Base-by-base conservation (phyloP, 2,888 invertebrate species). In the Cinara cedri region DNA sequence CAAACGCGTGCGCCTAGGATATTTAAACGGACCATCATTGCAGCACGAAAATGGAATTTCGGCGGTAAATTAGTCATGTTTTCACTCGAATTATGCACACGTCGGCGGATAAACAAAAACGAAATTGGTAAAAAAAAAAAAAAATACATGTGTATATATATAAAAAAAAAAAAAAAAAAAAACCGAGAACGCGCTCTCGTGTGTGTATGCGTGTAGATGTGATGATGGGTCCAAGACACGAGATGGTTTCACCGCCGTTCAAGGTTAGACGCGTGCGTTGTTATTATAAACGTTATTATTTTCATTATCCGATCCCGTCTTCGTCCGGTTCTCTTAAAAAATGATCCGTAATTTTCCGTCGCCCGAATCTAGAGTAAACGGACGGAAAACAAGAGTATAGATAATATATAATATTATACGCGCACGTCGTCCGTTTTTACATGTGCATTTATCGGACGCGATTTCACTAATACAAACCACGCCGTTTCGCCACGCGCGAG, bases 61-160 rank as follows among this genome's bases (percentile, higher is more conserved):
- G 57, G 76, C 60, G 76, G 21, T 42, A 78, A 78, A 78, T 78
- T 78, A 78, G 76, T 78, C 76, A 78, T 78, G 76, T 78, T 78
- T 78, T 78, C 76, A 68, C 76, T 78, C 11, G 26, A 60, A 76
- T 60, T 51, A 51, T 24, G 42, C 42, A 42, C 26, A 14, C 16
- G 14, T 14, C 54, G 63, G 21, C 24, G 42, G 63, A 63, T 24
- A 21, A 68, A 68, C 46, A 78, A 78, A 78, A 78, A 78, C 26
- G 68, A 78, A 70, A 70, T 68, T 34, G 19, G n/a, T n/a, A n/a
- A n/a, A n/a, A n/a, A n/a, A n/a, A n/a, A n/a, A n/a, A n/a, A n/a
- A n/a, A n/a, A n/a, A n/a, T n/a, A n/a, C n/a, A n/a, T n/a, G n/a
- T 26, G 21, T 26, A 21, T 21, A 44, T n/a, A 19, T 42, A 44